Evolutionary conservation across 2,113 vertebrate genomes (phyloP).

Genomic region (Perca fluviatilis): DNA sequence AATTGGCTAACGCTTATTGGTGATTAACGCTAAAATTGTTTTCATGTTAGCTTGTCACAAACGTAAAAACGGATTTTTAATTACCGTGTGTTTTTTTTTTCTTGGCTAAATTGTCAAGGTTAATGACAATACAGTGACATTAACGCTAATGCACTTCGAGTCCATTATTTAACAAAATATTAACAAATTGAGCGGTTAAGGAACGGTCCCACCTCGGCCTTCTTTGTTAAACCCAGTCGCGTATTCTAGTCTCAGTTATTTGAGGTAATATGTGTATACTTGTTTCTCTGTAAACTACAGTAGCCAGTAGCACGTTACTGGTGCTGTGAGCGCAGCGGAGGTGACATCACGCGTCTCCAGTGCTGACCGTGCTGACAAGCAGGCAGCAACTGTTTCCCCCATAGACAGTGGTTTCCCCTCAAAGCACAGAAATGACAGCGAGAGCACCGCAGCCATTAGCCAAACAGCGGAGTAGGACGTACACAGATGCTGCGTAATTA

Average conservation of each 20-base stretch:
- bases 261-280: neutral
- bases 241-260: neutral
- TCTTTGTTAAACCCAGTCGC: neutral
- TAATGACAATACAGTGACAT: too few relatives aligned
- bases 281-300: conserved; percentile 4
- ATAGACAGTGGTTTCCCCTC: conserved; percentile 23
- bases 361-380: conserved; percentile 50
- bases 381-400: conserved; percentile 17
- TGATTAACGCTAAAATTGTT: neutral
- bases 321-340: conserved; percentile 59
- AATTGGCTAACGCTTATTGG: neutral
- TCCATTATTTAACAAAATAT: neutral
- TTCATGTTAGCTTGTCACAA: neutral
- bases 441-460: conserved; percentile 52
- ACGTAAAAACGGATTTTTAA: too few relatives aligned
- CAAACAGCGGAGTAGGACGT: neutral
- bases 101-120: too few relatives aligned
- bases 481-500: conserved; percentile 26
- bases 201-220: neutral
- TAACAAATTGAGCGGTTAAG: neutral
- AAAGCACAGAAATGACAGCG: conserved; percentile 24
- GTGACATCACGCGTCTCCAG: conserved; percentile 71
- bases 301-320: conserved; percentile 1
- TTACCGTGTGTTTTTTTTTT: neutral
- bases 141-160: neutral